A percentile compares a stretch with the other conserved stretches of the same genome.
Conservation (phyloP, 2,888 invertebrate genomes). For the Gryllus longicercus region DNA sequence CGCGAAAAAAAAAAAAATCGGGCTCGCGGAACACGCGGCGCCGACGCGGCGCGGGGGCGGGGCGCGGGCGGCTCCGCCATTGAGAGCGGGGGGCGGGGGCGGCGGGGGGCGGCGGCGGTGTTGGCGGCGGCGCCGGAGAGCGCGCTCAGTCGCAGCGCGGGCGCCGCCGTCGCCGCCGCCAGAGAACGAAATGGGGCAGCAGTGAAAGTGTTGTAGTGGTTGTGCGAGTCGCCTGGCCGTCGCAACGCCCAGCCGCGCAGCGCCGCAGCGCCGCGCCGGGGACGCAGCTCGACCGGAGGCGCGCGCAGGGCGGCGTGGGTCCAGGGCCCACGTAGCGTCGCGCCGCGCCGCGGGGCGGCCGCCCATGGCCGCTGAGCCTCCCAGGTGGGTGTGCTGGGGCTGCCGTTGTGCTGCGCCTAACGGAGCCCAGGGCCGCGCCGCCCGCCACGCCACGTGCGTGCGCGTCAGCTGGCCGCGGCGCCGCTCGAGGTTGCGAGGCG, state of each 20-base stretch:
- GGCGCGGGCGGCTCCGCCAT: neutral
- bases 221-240: neutral
- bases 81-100: neutral
- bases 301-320: neutral
- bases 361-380: too few relatives aligned
- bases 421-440: too few relatives aligned
- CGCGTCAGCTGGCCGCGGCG: too few relatives aligned
- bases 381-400: too few relatives aligned
- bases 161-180: neutral
- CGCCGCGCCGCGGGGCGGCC: too few relatives aligned
- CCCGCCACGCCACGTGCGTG: too few relatives aligned
- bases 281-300: neutral
- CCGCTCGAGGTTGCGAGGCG: too few relatives aligned
- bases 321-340: neutral
- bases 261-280: neutral
- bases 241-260: neutral
- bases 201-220: neutral
- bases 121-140: neutral
- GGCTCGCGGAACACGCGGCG: too few relatives aligned
- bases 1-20: too few relatives aligned
- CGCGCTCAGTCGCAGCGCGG: neutral
- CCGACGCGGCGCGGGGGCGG: neutral
- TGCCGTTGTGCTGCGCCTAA: too few relatives aligned
- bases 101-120: neutral
- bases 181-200: neutral